Evolutionary conservation across 1,140 invertebrate genomes (phyloP).

Genomic region (Notospermus geniculatus): DNA sequence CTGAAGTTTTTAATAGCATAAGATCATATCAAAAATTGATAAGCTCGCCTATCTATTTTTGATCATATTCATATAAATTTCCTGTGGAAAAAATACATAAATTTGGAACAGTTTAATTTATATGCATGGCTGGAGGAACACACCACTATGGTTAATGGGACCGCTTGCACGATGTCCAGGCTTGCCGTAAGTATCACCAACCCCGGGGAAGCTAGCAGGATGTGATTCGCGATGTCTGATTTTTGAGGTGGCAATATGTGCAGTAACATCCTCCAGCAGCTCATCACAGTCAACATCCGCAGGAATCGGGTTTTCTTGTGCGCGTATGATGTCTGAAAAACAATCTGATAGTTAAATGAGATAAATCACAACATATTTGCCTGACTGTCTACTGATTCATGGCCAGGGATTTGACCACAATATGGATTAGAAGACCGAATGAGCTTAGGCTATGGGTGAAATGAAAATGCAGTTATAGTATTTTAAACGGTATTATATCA

Average conservation of each 20-base stretch:
- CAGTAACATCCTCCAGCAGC: slow-evolving; percentile 44
- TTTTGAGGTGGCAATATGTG: slow-evolving; percentile 34
- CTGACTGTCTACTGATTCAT: too few relatives aligned
- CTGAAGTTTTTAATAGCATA: too few relatives aligned
- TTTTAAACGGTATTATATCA: too few relatives aligned
- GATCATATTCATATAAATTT: neutral
- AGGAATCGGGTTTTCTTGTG: too few relatives aligned
- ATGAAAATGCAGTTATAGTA: too few relatives aligned
- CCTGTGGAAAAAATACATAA: neutral
- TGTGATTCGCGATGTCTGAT: slow-evolving; percentile 32
- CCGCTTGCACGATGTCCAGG: slow-evolving; percentile 14
- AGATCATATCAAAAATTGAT: too few relatives aligned
- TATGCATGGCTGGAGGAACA: neutral
- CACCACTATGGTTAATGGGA: slow-evolving; percentile 14
- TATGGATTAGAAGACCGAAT: too few relatives aligned
- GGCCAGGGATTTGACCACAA: too few relatives aligned
- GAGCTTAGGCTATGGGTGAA: too few relatives aligned
- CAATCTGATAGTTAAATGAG: too few relatives aligned
- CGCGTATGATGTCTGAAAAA: too few relatives aligned
- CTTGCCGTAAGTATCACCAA: slow-evolving; percentile 14
- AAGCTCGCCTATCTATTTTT: neutral
- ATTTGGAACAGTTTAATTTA: neutral
- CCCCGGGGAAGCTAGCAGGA: slow-evolving; percentile 30
- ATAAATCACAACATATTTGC: too few relatives aligned
- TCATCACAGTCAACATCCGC: slow-evolving; percentile 32